A percentile compares a stretch with the other conserved stretches of the same genome.
phyloP scores from a whole-genome alignment of 2,113 vertebrate genomes.

The Urocolius indicus region DNA sequence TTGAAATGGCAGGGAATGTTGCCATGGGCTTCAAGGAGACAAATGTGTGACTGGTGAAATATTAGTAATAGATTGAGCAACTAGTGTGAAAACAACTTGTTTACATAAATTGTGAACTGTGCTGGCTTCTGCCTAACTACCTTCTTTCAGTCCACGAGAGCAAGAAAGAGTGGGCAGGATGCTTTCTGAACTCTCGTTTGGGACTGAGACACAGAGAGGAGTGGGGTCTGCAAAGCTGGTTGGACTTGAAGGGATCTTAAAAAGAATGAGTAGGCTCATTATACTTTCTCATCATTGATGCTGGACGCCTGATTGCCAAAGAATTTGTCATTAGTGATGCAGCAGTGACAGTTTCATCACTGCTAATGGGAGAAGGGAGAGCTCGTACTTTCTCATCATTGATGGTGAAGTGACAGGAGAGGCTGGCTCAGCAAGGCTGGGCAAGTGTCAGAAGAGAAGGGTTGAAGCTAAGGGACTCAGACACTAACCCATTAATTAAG shows the following conservation, averaged over 20 bases:
- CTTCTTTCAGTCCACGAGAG: background rate
- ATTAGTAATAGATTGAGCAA: slow-evolving; percentile 13
- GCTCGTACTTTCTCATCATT: background rate
- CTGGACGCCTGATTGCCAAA: background rate
- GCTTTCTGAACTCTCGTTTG: background rate
- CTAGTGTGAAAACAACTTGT: background rate
- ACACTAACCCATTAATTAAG: background rate
- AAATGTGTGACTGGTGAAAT: background rate
- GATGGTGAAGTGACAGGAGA: background rate
- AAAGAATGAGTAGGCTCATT: background rate
- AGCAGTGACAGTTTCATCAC: background rate
- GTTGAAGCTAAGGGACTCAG: background rate
- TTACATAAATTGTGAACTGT: background rate
- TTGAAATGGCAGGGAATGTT: slow-evolving; percentile 15
- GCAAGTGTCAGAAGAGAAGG: background rate
- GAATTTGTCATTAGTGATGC: background rate
- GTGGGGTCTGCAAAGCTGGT: background rate
- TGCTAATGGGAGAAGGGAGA: slow-evolving; percentile 14
- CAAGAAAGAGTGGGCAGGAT: background rate
- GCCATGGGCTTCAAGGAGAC: background rate
- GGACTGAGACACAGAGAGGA: background rate
- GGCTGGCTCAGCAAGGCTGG: background rate
- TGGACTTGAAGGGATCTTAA: background rate
- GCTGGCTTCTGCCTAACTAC: background rate
- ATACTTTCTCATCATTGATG: background rate